Base-by-base conservation (phyloP, 2,888 invertebrate genomes). In the Andrena praecox region DNA sequence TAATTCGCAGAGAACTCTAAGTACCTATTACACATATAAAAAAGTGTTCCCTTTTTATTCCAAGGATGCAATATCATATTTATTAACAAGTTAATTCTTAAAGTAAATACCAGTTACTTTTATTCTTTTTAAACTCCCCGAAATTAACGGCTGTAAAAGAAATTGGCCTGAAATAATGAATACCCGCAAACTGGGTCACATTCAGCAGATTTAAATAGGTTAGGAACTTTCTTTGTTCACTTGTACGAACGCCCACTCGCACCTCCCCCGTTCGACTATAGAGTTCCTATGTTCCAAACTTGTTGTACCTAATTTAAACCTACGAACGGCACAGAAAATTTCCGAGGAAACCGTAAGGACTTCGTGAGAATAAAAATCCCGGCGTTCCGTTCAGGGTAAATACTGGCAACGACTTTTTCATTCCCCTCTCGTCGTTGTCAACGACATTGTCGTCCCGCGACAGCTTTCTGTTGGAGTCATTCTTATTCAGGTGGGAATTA, bases 401-500 rank as follows among this genome's bases (percentile, higher is more conserved):
- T n/a, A 62, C 20, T 10, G 29, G 20, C 33, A 62, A 62, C 33
- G 33, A 20, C 33, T 33, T 20, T 62, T 35, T 24, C 27, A 27
- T 35, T 56, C 56, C 56, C 56, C 20, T n/a, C 20, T 27, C 35
- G n/a, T 27, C 31, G 35, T 67, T 67, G 63, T 54, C 64, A 52
- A 52, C 56, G 10, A 16, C 33, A 27, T 33, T 42, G 29, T 59
- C 64, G 56, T 50, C 56, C 48, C 48, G 31, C 73, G 35, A 50
- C 62, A 29, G 64, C 62, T 68, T 63, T 42, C 27, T 50, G 62
- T 20, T 24, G 59, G 74, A 82, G 72, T 86, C 75, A 73, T 82
- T 82, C 86, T 85, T 85, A 86, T 85, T 80, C 83, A 63, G 50
- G 69, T 60, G 76, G 76, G 77, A 83, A 85, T 87, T 85, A 79